phyloP scores from a whole-genome alignment of 2,888 invertebrate genomes.

The Congeria kusceri region DNA sequence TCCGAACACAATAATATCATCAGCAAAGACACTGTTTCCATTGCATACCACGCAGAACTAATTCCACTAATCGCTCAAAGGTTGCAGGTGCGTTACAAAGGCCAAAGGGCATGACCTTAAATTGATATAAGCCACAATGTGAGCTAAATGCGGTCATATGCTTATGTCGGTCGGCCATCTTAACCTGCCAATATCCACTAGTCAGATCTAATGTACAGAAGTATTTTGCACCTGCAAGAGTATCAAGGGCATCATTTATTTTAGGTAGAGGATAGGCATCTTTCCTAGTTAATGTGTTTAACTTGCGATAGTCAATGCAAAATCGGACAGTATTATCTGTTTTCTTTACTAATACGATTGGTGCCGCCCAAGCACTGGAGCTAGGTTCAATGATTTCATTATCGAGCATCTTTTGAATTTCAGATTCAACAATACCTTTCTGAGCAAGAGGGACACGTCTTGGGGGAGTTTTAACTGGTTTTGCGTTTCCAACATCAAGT shows the following conservation, averaged over 20 bases:
- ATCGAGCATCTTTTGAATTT: constrained; percentile 49
- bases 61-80: constrained; percentile 69
- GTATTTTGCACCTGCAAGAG: constrained; percentile 55
- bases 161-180: constrained; percentile 43
- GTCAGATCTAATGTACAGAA: constrained; percentile 64
- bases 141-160: constrained; percentile 65
- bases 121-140: constrained; percentile 52
- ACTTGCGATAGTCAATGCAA: constrained; percentile 37
- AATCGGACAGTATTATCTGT: constrained; percentile 39
- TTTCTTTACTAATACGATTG: constrained; percentile 42
- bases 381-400: constrained; percentile 29
- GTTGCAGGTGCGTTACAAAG: no score
- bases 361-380: constrained; percentile 43
- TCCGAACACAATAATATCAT: constrained; percentile 57
- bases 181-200: constrained; percentile 70
- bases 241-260: constrained; percentile 55
- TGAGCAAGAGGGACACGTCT: no score
- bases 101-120: constrained; percentile 65
- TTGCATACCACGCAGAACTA: constrained; percentile 42
- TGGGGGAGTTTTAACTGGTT: no score
- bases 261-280: constrained; percentile 43
- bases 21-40: constrained; percentile 61
- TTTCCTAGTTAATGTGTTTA: constrained; percentile 32
- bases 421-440: no score
- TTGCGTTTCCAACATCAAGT: no score